These are phyloP conservation scores for Drosophila ambigua DNA, from an alignment of 1,140 invertebrate genomes.

Conservation along the genomic window DNA sequence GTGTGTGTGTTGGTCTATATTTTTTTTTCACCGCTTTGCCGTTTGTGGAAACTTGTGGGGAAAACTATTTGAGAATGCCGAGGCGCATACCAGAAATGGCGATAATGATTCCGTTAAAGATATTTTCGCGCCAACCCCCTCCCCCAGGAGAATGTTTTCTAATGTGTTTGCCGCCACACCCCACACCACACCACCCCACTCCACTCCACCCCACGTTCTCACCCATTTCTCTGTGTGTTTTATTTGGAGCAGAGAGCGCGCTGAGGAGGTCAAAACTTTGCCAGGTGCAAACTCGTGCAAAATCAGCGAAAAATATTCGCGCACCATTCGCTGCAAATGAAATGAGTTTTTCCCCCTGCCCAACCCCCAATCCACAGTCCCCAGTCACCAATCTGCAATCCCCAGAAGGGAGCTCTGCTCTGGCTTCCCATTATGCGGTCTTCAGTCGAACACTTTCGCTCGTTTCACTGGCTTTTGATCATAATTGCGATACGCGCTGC, in stretches of 20 bases:
- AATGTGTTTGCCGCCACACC: conserved; percentile 32
- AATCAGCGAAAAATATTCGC: conserved; percentile 68
- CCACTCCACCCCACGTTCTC: not conserved
- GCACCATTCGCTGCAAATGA: conserved; percentile 31
- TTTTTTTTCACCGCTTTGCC: conserved; percentile 10
- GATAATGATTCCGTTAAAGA: conserved; percentile 64
- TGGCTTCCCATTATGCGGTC: conserved; percentile 42
- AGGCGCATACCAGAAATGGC: conserved; percentile 44
- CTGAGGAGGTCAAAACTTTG: conserved; percentile 53
- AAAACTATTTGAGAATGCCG: conserved; percentile 57
- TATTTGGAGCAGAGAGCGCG: conserved; percentile 7
- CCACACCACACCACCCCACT: too few species aligned
- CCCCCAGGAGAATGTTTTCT: conserved; percentile 34
- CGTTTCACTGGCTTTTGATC: conserved; percentile 34
- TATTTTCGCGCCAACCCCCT: conserved; percentile 41
- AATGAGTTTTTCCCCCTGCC: conserved; percentile 31
- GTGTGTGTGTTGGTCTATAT: conserved; percentile 2
- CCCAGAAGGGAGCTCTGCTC: conserved; percentile 26
- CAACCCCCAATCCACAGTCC: not conserved
- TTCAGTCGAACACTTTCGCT: conserved; percentile 47
- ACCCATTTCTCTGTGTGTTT: conserved; percentile 2
- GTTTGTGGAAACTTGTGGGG: conserved; percentile 12
- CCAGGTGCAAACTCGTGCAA: conserved; percentile 51
- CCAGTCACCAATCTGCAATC: conserved; percentile 2
- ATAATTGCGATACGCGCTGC: conserved; percentile 31